Percentiles rank a stretch among this genome's conserved stretches.
phyloP scores from a whole-genome alignment of 1,140 invertebrate species.

The Sminthurinus signatus region DNA sequence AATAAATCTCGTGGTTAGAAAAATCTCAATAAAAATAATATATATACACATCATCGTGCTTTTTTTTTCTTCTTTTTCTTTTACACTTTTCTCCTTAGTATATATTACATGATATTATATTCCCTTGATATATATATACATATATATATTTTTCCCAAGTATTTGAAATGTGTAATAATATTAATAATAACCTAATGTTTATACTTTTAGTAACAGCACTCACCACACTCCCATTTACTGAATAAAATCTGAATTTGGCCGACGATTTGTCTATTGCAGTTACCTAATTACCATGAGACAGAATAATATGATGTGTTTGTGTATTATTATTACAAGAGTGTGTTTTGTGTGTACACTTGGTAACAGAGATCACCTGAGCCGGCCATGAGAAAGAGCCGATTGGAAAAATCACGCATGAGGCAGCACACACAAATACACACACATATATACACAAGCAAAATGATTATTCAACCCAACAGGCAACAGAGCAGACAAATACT shows the following conservation, averaged over 20 bases:
- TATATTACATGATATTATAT: background rate
- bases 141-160: background rate
- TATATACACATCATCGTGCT: no score
- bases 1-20: no score
- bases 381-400: background rate
- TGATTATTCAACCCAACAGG: slow-evolving; percentile 13
- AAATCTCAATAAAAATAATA: no score
- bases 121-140: background rate
- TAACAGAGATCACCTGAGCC: slow-evolving; percentile 13
- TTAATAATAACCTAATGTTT: background rate
- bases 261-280: slow-evolving; percentile 5
- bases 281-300: slow-evolving; percentile 4
- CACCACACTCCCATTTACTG: background rate
- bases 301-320: background rate
- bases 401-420: slow-evolving; percentile 13
- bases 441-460: slow-evolving; percentile 5
- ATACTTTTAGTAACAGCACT: background rate
- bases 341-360: background rate
- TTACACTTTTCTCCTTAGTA: background rate
- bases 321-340: no score
- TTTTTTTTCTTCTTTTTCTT: no score
- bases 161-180: background rate
- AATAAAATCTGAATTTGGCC: background rate
- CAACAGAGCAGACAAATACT: background rate
- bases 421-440: slow-evolving; percentile 10